Evolutionary conservation across 1,140 invertebrate genomes (phyloP).

Genomic region (Matsumurasca onukii): DNA sequence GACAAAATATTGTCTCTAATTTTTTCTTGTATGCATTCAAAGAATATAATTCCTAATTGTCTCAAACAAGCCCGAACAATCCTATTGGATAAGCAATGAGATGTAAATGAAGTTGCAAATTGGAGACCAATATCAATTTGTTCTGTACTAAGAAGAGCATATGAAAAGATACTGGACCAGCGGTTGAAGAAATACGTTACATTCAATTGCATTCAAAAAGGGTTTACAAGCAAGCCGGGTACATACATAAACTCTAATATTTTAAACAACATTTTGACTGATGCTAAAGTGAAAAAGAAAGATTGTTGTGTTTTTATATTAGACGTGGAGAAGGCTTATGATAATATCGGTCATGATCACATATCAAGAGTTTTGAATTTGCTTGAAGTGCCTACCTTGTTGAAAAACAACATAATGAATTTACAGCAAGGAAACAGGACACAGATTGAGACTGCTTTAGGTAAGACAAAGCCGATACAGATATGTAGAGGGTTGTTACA

Average conservation of each 20-base stretch:
- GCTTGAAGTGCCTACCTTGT: neutral
- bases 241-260: neutral
- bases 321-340: too few relatives aligned
- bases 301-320: neutral
- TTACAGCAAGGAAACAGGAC: neutral
- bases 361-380: neutral
- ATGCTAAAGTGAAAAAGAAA: conserved; percentile 2
- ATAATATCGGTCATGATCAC: neutral
- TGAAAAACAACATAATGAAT: neutral
- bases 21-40: neutral
- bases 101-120: neutral
- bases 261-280: neutral
- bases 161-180: neutral
- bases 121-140: neutral
- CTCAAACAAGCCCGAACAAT: neutral
- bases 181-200: neutral
- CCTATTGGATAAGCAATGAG: neutral
- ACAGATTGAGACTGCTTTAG: neutral
- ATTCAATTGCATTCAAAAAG: too few relatives aligned
- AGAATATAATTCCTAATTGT: neutral
- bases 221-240: neutral
- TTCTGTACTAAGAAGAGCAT: conserved; percentile 2
- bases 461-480: neutral
- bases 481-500: neutral
- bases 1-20: neutral